phyloP scores from a whole-genome alignment of 2,113 vertebrate species.

The Sinocyclocheilus maitianheensis region DNA sequence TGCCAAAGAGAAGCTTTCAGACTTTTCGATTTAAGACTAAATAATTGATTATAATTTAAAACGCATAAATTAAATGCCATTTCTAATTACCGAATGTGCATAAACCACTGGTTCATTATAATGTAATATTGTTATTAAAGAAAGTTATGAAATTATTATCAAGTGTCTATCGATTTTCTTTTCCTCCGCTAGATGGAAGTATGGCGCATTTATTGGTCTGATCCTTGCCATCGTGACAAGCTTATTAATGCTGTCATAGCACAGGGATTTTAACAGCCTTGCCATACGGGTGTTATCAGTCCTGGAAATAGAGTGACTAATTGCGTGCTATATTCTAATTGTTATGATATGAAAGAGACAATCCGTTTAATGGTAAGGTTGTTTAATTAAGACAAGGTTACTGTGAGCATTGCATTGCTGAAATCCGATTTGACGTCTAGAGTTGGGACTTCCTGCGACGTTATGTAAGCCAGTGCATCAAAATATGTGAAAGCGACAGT shows the following conservation, averaged over 20 bases:
- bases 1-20: no score
- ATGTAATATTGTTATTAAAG: neutral
- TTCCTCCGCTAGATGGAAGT: constrained; percentile 73
- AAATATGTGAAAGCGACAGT: neutral
- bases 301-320: constrained; percentile 43
- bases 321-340: constrained; percentile 45
- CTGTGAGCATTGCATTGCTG: constrained; percentile 22
- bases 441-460: neutral
- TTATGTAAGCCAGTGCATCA: neutral
- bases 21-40: no score
- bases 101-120: no score
- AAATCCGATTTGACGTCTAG: constrained; percentile 42
- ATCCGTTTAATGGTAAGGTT: constrained; percentile 32
- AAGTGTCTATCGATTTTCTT: neutral
- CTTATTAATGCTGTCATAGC: constrained; percentile 62
- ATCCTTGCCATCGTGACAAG: constrained; percentile 53
- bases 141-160: neutral
- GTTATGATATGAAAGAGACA: constrained; percentile 33
- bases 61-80: neutral
- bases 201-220: constrained; percentile 53
- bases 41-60: no score
- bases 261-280: constrained; percentile 52
- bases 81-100: neutral
- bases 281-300: constrained; percentile 55
- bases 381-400: constrained; percentile 41